Percentiles rank a stretch among this genome's conserved stretches.
Conservation (phyloP, 2,797 vertebrate genomes). For the Cercopithecus neglectus region DNA sequence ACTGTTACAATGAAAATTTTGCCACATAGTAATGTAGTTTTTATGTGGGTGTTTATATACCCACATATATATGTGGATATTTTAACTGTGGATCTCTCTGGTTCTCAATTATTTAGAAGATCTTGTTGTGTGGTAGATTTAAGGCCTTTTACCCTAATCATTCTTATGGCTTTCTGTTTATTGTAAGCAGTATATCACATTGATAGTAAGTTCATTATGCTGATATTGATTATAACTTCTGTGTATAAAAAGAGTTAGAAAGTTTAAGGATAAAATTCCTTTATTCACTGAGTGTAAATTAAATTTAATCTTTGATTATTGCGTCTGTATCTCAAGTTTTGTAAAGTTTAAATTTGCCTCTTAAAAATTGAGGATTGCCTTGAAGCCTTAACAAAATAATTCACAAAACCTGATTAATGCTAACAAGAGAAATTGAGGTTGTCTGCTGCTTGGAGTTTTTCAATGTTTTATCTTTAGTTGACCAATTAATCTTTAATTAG, state of each 20-base stretch:
- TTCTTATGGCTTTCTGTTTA: neutral
- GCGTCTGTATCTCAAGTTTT: neutral
- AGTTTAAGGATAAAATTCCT: neutral
- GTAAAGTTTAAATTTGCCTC: neutral
- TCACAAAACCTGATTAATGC: neutral
- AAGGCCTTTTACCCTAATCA: neutral
- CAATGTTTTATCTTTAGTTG: neutral
- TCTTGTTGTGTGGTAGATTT: neutral
- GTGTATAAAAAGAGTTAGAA: neutral
- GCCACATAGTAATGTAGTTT: neutral
- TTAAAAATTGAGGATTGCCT: constrained; percentile 19
- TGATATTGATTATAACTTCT: neutral
- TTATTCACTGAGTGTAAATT: neutral
- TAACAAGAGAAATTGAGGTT: neutral
- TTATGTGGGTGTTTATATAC: neutral
- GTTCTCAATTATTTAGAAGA: neutral
- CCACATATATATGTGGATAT: neutral
- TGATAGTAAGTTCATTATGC: neutral
- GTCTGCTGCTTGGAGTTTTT: neutral
- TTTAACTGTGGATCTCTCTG: neutral
- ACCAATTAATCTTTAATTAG: neutral
- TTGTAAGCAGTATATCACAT: neutral
- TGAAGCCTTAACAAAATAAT: constrained; percentile 37
- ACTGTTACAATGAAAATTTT: neutral
- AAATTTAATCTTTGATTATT: constrained; percentile 29